A percentile compares a stretch with the other conserved stretches of the same genome.
These are phyloP conservation scores for Hirudo medicinalis DNA, from an alignment of 1,140 invertebrate genomes.

Conservation along the genomic window DNA sequence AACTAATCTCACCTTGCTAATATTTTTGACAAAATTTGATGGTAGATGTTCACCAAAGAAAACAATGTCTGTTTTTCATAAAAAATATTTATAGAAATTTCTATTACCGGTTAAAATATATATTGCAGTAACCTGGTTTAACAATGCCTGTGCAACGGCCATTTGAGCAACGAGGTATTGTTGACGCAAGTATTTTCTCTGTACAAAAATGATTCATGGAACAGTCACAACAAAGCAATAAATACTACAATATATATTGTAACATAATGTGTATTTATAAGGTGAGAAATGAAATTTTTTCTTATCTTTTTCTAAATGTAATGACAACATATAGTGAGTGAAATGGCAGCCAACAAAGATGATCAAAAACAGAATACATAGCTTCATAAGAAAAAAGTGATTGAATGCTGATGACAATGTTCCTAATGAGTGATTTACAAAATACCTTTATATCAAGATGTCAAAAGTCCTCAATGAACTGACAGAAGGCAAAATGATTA, in stretches of 20 bases:
- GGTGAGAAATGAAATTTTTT: not conserved
- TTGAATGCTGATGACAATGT: too few species aligned
- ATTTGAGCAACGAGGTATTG: slow-evolving; percentile 59
- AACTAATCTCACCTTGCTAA: slow-evolving; percentile 24
- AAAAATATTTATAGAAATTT: not conserved
- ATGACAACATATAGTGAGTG: too few species aligned
- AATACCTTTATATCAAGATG: too few species aligned
- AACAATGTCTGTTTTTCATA: slow-evolving; percentile 58
- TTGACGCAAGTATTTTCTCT: slow-evolving; percentile 59
- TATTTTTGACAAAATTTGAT: slow-evolving; percentile 51
- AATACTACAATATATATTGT: not conserved
- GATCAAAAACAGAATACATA: too few species aligned
- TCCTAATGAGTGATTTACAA: too few species aligned
- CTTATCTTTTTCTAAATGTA: too few species aligned
- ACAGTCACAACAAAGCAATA: slow-evolving; percentile 5
- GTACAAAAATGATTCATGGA: slow-evolving; percentile 29
- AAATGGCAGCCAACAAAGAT: too few species aligned
- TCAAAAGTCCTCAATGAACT: too few species aligned
- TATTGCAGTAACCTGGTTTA: slow-evolving; percentile 51
- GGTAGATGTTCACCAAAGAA: slow-evolving; percentile 85
- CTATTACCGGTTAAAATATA: too few species aligned
- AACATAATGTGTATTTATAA: not conserved
- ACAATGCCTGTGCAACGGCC: slow-evolving; percentile 55
- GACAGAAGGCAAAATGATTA: too few species aligned
- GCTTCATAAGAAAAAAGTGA: too few species aligned